Base-by-base conservation (phyloP, 2,888 invertebrate species). In the Acanthosepion pharaonis region DNA sequence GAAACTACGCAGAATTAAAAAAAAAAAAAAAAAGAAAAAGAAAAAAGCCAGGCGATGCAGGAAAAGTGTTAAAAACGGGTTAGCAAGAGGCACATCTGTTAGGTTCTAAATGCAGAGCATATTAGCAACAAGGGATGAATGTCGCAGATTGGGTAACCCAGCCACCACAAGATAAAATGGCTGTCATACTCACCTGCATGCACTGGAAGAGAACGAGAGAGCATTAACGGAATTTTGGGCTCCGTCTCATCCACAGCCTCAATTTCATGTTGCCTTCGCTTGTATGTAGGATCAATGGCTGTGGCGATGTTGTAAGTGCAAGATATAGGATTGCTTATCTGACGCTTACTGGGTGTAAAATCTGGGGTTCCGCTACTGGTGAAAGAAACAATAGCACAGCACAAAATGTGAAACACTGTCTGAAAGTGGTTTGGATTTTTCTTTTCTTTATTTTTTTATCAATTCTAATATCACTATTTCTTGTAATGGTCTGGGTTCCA, bases 241-340 rank as follows among this genome's bases (percentile, higher is more conserved):
- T 96, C 96, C 0, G 95, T 96, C 55, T 95, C 95, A 55, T 96
- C 96, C 3, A 94, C 92, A 28, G 94, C 93, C 18, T 95, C 94
- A 53, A 95, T 94, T 93, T 96, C 95, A 15, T 95, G 96, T 42
- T 96, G 95, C 94, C 96, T 94, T 25, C 96, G 95, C 64, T 96
- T 96, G 94, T 96, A 97, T 5, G 97, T 97, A 5, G 97, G 97
- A 94, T 97, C 97, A 92, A 97, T 97, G 20, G 97, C 97, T 11
- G 96, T 95, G 11, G 97, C 97, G 92, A 97, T 97, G 95, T 97
- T 97, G 94, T 96, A 97, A 20, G 94, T 94, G 91, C 96, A 95
- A 93, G 93, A 93, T 49, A 93, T 93, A 51, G 96, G 96, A 92
- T 95, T 96, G 95, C 96, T 96, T n/a, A 53, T 53, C n/a, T 49